These are phyloP conservation scores for Lordiphosa clarofinis DNA, from an alignment of 1,140 invertebrate genomes.

Conservation along the genomic window DNA sequence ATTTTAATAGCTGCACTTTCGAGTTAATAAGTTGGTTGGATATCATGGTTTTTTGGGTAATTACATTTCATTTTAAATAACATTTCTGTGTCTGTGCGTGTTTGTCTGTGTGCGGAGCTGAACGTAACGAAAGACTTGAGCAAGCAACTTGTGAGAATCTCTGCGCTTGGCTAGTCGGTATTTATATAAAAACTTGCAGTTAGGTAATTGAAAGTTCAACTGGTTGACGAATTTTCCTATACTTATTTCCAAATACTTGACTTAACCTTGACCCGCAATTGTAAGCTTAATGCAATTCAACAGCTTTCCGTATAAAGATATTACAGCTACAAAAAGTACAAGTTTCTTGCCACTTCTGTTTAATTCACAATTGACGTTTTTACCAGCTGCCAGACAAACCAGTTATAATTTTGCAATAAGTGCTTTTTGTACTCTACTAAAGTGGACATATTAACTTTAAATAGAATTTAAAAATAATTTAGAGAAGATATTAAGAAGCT, in stretches of 20 bases:
- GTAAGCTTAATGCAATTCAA: slow-evolving; percentile 35
- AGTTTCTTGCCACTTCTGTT: slow-evolving; percentile 43
- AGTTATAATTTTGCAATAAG: slow-evolving; percentile 22
- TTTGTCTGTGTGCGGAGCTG: slow-evolving; percentile 36
- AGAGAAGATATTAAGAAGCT: no score
- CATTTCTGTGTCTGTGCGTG: slow-evolving; percentile 48
- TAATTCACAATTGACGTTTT: slow-evolving; percentile 21
- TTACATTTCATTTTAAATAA: slow-evolving; percentile 70
- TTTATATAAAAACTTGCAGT: slow-evolving; percentile 26
- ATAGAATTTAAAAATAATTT: no score
- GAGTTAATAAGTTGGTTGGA: slow-evolving; percentile 36
- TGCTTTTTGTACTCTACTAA: slow-evolving; percentile 6
- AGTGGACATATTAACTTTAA: no score
- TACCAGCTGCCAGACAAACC: slow-evolving; percentile 38
- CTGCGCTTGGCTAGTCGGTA: slow-evolving; percentile 20
- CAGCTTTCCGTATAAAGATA: slow-evolving; percentile 35
- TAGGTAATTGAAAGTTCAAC: slow-evolving; percentile 25
- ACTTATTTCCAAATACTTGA: slow-evolving; percentile 2
- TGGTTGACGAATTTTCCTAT: slow-evolving; percentile 1
- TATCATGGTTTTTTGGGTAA: slow-evolving; percentile 57
- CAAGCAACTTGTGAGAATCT: slow-evolving; percentile 49
- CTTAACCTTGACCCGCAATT: slow-evolving; percentile 60
- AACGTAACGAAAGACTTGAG: slow-evolving; percentile 31
- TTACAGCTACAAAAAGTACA: slow-evolving; percentile 32
- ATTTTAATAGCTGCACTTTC: slow-evolving; percentile 42